Evolutionary conservation across 1,140 invertebrate genomes (phyloP), one percentile per base, ranked within the genome.

Genomic region (Orchesella cincta): DNA sequence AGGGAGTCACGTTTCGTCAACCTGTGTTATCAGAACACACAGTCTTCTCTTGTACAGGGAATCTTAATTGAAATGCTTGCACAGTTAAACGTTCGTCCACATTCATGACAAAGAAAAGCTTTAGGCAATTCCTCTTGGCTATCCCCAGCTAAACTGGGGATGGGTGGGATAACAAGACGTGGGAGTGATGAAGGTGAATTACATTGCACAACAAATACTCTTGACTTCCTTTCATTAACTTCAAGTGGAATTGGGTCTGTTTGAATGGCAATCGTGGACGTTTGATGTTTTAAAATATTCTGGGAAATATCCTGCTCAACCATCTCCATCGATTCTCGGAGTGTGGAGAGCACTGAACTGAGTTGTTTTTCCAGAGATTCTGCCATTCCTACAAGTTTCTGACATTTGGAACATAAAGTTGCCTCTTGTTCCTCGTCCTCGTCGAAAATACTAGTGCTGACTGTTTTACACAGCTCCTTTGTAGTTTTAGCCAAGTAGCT

Each of bases 351-450:
- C 29, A 20, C 72, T 28, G 34, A 74, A 8, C 20, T 67, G 18
- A 80, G 31, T 73, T 80, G 76, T 34, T 76, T 78, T 57, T 80
- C 79, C n/a, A 80, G 35, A 33, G 76, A 67, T 33, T 80, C 79
- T 0, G 74, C 72, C 18, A 78, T 26, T 3, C 20, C 14, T 0
- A 71, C 76, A 2, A 80, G 54, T 54, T 76, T 80, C 0, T 71
- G 74, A 76, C 79, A 80, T 72, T 78, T 76, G 3, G 20, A 20
- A 26, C 79, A 80, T 1, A 78, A 31, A 0, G 76, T 16, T 33
- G 54, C 51, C 1, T 36, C 39, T 20, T 72, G 1, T 35, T 35
- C 23, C 33, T 72, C n/a, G 29, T 20, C 14, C n/a, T n/a, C n/a
- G n/a, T n/a, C n/a, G n/a, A n/a, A n/a, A n/a, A n/a, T n/a, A n/a